Evolutionary conservation across 2,113 vertebrate species (phyloP).

Genomic region (Oryzias melastigma): DNA sequence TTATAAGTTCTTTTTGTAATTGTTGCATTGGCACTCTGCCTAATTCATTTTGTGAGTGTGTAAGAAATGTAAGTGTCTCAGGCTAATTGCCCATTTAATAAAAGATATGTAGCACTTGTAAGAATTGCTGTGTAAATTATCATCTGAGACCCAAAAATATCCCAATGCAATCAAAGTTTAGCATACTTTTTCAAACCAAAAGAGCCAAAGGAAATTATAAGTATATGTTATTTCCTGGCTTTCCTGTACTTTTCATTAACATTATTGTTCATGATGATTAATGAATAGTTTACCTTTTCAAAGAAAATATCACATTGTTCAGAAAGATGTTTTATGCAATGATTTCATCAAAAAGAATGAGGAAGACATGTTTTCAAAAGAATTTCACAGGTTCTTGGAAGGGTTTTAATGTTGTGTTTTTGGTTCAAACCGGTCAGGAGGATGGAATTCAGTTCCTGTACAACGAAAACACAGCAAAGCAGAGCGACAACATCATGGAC

Average conservation of each 20-base stretch:
- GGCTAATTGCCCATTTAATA: no score
- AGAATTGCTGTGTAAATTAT: no score
- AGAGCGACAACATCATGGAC: conserved; percentile 93
- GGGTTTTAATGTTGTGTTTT: background rate
- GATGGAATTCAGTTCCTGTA: conserved; percentile 86
- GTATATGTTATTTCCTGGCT: background rate
- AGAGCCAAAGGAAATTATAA: no score
- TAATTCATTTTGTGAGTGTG: no score
- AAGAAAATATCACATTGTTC: no score
- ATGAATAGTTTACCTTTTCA: no score
- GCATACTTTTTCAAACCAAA: no score
- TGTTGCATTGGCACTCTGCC: background rate
- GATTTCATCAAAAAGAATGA: conserved; percentile 1
- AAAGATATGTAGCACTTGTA: no score
- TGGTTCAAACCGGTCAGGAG: conserved; percentile 75
- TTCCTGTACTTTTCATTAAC: background rate
- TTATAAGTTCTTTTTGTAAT: background rate
- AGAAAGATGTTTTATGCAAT: background rate
- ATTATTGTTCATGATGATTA: background rate
- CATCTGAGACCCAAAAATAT: no score
- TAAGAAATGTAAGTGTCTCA: no score
- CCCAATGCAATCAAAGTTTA: no score
- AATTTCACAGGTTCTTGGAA: background rate
- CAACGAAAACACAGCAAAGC: conserved; percentile 83
- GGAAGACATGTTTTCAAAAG: background rate